phyloP scores from a whole-genome alignment of 2,113 vertebrate genomes.

The Anthoscopus minutus region DNA sequence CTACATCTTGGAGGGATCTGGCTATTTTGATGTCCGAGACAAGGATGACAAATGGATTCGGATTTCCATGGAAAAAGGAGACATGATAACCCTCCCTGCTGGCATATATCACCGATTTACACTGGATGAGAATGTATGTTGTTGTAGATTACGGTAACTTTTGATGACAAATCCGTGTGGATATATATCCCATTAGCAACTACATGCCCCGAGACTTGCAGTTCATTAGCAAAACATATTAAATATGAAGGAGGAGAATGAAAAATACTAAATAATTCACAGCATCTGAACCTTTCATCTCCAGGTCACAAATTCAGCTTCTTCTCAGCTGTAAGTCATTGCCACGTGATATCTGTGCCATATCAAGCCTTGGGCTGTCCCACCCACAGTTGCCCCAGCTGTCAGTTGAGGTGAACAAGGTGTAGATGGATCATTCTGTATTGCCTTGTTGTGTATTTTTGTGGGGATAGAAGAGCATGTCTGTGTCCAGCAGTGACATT shows the following conservation, averaged over 20 bases:
- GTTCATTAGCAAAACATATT: constrained; percentile 42
- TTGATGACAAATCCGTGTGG: not conserved
- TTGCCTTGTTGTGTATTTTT: not conserved
- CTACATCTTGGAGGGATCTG: constrained; percentile 88
- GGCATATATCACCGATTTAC: constrained; percentile 97
- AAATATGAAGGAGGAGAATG: constrained; percentile 20
- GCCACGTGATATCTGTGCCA: not conserved
- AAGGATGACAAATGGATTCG: constrained; percentile 87
- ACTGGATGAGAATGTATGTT: constrained; percentile 82
- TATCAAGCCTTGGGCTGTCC: not conserved
- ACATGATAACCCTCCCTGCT: constrained; percentile 90
- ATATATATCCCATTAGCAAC: not conserved
- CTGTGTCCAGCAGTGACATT: not conserved
- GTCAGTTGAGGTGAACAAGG: fast-evolving
- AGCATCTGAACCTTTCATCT: constrained; percentile 28
- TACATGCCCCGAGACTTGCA: not conserved
- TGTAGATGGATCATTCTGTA: not conserved
- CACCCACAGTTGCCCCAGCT: not conserved
- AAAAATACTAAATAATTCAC: constrained; percentile 42
- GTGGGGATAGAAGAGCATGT: not conserved
- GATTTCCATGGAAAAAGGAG: constrained; percentile 85
- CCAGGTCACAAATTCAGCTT: not conserved
- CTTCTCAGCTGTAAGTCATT: not conserved
- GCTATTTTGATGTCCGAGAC: constrained; percentile 91
- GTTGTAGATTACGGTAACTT: not conserved